Evolutionary conservation across 2,888 invertebrate genomes (phyloP), one percentile per base, ranked within the genome.

Genomic region (Stenotaenia linearis): DNA sequence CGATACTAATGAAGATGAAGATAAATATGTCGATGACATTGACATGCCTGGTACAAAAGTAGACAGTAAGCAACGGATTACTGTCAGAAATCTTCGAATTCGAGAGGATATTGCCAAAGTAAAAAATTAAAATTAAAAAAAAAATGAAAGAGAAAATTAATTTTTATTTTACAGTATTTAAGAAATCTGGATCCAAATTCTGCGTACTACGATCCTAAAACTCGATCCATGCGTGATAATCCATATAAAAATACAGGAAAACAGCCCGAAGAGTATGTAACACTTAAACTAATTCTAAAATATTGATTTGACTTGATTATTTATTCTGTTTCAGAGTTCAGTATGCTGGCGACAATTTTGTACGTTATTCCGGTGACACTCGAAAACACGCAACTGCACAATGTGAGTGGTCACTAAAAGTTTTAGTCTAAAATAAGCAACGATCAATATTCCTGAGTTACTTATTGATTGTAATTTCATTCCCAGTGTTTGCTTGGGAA

Each of bases 41-140:
- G 89, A 88, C 83, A 99, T 99, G 98, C 98, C 99, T 23, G 98
- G 98, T 69, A 98, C 98, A 9, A 98, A 98, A 89, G 98, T 99
- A 76, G 99, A 99, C 85, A 97, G 97, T 3, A 98, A 99, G 86
- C 98, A 99, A 86, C 91, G 99, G 83, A 99, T 99, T 86, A 99
- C 99, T 15, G 98, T 99, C 3, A 89, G 99, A 83, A 99, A 99
- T 88, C 88, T 99, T 83, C 91, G 99, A 84, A 99, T 99, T 83
- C 90, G 99, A 83, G 99, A 99, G 87, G 99, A 99, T 86, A 98
- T 98, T 0, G 99, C 99, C 0, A 99, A 99, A 84, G 86, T 87
- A 82, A 2, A 75, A 23, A 21, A 23, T 76, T 30, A 7, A 30
- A 32, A 21, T 77, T 10, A 18, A 10, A 77, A 30, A 37, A n/a